phyloP scores from a whole-genome alignment of 2,797 vertebrate species.

The Dicrostonyx torquatus region DNA sequence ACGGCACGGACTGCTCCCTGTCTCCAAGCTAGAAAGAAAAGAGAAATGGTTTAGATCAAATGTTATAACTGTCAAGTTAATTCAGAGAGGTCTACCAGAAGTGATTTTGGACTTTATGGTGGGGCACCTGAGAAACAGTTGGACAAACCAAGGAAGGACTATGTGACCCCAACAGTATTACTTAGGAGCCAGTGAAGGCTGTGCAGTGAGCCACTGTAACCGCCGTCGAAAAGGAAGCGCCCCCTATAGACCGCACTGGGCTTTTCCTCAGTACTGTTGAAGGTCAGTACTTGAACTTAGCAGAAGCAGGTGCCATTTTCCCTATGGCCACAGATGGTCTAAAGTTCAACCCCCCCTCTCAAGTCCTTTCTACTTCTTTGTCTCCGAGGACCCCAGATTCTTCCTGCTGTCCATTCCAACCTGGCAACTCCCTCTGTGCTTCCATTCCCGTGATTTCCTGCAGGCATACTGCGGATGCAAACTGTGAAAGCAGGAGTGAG shows the following conservation, averaged over 20 bases:
- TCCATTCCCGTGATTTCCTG: not conserved
- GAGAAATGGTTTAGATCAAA: constrained; percentile 46
- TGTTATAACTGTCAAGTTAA: constrained; percentile 36
- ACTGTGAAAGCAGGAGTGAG: not conserved
- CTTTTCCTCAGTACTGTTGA: constrained; percentile 60
- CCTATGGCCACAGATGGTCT: not conserved
- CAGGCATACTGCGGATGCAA: not conserved
- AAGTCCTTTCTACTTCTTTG: not conserved
- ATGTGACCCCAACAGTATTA: not conserved
- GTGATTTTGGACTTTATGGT: constrained; percentile 56
- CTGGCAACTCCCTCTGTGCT: not conserved
- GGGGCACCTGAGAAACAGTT: constrained; percentile 35
- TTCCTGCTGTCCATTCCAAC: not conserved
- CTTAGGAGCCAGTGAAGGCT: not conserved
- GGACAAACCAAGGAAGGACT: constrained; percentile 14
- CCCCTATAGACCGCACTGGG: constrained; percentile 33
- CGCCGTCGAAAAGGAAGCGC: not conserved
- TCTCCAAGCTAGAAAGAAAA: constrained; percentile 42
- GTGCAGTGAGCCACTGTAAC: not conserved
- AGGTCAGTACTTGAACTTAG: constrained; percentile 9
- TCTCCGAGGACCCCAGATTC: not conserved
- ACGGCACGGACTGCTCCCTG: not conserved
- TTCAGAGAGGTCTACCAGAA: constrained; percentile 42
- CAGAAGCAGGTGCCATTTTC: constrained; percentile 48
- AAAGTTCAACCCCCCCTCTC: not conserved